Percentiles rank a stretch among this genome's conserved stretches.
phyloP scores from a whole-genome alignment of 1,140 invertebrate genomes.

The Trichonephila clavata region DNA sequence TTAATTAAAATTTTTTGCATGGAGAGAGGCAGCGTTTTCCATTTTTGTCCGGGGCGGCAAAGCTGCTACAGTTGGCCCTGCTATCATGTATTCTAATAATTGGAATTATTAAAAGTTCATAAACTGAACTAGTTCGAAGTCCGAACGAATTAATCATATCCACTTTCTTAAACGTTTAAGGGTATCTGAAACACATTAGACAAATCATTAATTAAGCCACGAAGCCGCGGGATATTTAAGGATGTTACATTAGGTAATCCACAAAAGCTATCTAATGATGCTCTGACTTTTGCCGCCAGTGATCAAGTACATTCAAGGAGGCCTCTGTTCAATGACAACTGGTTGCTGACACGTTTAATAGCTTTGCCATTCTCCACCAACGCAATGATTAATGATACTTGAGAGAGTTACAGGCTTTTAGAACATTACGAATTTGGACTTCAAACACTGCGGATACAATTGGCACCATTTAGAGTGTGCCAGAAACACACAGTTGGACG shows the following conservation, averaged over 20 bases:
- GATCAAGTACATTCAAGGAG: background rate
- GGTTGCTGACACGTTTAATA: background rate
- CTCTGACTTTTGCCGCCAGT: background rate
- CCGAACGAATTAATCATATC: too few relatives aligned
- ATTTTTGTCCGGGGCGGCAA: too few relatives aligned
- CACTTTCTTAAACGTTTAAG: too few relatives aligned
- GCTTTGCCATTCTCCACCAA: background rate
- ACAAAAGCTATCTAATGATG: background rate
- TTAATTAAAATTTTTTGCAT: too few relatives aligned
- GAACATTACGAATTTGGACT: background rate
- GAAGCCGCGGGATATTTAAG: too few relatives aligned
- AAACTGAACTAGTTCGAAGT: too few relatives aligned
- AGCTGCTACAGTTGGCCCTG: too few relatives aligned
- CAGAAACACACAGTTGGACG: constrained; percentile 1
- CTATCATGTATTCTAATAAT: too few relatives aligned
- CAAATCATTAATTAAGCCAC: too few relatives aligned
- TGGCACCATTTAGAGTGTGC: constrained; percentile 9
- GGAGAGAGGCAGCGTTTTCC: too few relatives aligned
- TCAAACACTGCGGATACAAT: background rate
- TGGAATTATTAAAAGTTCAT: too few relatives aligned
- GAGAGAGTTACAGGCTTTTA: background rate
- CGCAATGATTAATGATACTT: background rate
- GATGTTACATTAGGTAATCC: background rate
- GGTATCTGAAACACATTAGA: too few relatives aligned
- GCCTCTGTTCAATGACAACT: background rate